Evolutionary conservation across 2,888 invertebrate genomes (phyloP), one percentile per base, ranked within the genome.

Genomic region (Drosophila austrosaltans): DNA sequence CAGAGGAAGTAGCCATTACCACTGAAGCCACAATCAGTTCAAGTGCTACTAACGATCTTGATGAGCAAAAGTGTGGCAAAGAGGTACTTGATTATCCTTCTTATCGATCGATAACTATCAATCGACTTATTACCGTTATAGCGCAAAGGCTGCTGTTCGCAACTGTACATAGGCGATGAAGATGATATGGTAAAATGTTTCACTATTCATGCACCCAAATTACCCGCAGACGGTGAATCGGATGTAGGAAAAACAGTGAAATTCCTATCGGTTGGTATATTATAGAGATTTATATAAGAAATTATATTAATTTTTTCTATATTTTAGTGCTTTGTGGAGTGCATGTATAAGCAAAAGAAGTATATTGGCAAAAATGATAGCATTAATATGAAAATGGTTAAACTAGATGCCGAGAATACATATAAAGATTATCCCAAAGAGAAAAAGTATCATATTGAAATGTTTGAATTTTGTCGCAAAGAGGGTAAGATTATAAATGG

Each of bases 311-410:
- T 44, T 44, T 1, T 7, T 2, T 2, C 2, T 44, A 44, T 22
- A 5, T 32, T 68, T 0, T 12, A 89, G 89, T 89, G 90, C 12
- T 74, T 90, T 2, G 69, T 87, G 0, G 88, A 90, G 72, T 89
- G 89, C 3, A 0, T 79, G 1, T 89, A 80, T 20, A 90, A 90
- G 65, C 73, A 77, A 30, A 82, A 78, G 36, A 90, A 90, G 36
- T 90, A 87, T 25, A 71, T 90, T 0, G 82, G 82, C 3, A 90
- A 90, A 32, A 76, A 75, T 30, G 86, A 90, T 7, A 74, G 67
- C 6, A 72, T 89, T 20, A 89, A 90, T 4, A 90, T 89, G 89
- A 89, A 87, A 36, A 84, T 87, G 77, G 81, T 89, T 1, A 80
- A 76, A 30, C 42, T 78, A 4, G 82, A 89, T 57, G 90, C 88